phyloP scores from a whole-genome alignment of 1,140 invertebrate species.

The Triops cancriformis region DNA sequence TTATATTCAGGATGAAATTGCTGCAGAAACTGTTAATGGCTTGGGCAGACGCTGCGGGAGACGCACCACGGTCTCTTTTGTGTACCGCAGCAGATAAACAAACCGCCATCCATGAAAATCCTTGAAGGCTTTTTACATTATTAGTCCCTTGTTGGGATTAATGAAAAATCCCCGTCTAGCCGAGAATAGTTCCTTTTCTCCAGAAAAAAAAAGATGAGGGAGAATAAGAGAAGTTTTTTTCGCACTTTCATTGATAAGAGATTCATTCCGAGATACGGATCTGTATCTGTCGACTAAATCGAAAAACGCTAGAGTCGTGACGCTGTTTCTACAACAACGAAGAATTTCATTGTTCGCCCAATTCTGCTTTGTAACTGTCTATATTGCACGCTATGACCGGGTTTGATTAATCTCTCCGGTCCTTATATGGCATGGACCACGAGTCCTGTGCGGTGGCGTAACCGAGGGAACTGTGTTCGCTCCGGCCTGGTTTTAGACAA shows the following conservation, averaged over 20 bases:
- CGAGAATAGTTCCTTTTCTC: background rate
- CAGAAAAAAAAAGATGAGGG: background rate
- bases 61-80: slow-evolving; percentile 12
- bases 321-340: background rate
- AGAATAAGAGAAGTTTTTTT: background rate
- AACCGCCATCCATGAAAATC: background rate
- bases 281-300: background rate
- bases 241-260: too few relatives aligned
- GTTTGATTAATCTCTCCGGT: background rate
- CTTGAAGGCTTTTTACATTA: background rate
- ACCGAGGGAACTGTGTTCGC: too few relatives aligned
- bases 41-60: slow-evolving; percentile 7
- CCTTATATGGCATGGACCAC: background rate
- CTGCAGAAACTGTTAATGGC: slow-evolving; percentile 13
- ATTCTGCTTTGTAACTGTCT: background rate
- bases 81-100: slow-evolving; percentile 10
- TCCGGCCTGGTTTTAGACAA: too few relatives aligned
- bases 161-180: background rate
- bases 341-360: background rate
- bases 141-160: background rate
- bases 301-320: background rate
- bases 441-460: background rate
- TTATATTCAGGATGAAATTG: background rate
- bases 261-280: too few relatives aligned
- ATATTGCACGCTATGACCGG: background rate